Conservation (phyloP, 2,113 vertebrate genomes). For the Calypte anna region DNA sequence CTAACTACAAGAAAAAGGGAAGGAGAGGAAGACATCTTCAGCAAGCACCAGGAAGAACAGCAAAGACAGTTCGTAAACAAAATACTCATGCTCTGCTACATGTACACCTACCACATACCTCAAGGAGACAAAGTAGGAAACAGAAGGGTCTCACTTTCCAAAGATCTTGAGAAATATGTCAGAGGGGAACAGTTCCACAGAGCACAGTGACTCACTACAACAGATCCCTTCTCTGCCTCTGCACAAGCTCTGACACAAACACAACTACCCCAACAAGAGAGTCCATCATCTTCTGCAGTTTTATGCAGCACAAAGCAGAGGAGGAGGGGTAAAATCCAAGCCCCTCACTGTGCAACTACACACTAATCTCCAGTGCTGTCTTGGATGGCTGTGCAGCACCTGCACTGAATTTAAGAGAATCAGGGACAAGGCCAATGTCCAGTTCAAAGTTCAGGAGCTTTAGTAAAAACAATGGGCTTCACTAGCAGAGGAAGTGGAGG, state of each 20-base stretch:
- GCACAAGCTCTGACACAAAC: background rate
- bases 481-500: background rate
- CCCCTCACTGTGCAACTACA: background rate
- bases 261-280: background rate
- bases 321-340: background rate
- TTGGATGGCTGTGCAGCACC: background rate
- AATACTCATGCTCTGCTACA: background rate
- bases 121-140: background rate
- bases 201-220: background rate
- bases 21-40: background rate
- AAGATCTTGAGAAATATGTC: background rate
- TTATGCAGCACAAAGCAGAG: background rate
- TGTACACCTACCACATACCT: rapidly evolving
- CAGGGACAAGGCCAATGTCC: background rate
- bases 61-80: background rate
- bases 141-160: background rate
- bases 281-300: background rate
- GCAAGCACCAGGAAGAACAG: background rate
- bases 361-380: background rate
- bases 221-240: background rate
- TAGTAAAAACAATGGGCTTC: background rate
- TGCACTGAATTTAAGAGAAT: background rate
- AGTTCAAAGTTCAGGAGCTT: background rate
- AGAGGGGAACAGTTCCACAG: background rate
- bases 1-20: background rate